phyloP scores from a whole-genome alignment of 2,113 vertebrate species.

The Pelobates fuscus region DNA sequence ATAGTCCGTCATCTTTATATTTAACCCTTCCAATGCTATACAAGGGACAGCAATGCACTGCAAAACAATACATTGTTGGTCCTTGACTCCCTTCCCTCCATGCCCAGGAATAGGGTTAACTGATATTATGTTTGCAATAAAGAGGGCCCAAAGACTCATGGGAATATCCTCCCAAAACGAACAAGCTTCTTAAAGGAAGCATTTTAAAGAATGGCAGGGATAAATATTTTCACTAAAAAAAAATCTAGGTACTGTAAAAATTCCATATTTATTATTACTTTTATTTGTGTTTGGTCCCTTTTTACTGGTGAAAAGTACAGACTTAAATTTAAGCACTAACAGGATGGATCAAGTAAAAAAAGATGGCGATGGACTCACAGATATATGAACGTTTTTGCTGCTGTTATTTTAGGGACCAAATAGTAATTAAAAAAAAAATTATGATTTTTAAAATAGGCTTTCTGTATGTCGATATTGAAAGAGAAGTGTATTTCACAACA shows the following conservation, averaged over 20 bases:
- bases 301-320: slow-evolving; percentile 74
- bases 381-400: slow-evolving; percentile 56
- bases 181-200: slow-evolving; percentile 59
- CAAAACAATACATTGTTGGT: slow-evolving; percentile 38
- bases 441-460: slow-evolving; percentile 3
- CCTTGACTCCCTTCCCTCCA: slow-evolving; percentile 1
- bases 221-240: slow-evolving; percentile 86
- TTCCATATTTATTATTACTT: slow-evolving; percentile 89
- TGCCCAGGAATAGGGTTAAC: slow-evolving; percentile 56
- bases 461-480: slow-evolving; percentile 14
- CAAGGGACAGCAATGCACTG: slow-evolving; percentile 19
- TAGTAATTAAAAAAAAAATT: neutral
- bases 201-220: slow-evolving; percentile 94
- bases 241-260: slow-evolving; percentile 88
- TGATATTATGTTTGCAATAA: slow-evolving; percentile 74
- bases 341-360: slow-evolving; percentile 59
- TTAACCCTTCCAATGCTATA: slow-evolving; percentile 58
- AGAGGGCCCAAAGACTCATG: slow-evolving; percentile 58
- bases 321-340: slow-evolving; percentile 60
- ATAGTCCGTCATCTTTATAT: slow-evolving; percentile 6
- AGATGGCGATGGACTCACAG: slow-evolving; percentile 58
- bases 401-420: slow-evolving; percentile 70
- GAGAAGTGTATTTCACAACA: slow-evolving; percentile 33
- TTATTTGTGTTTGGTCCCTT: slow-evolving; percentile 84
- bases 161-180: slow-evolving; percentile 48